phyloP scores from a whole-genome alignment of 2,113 vertebrate species.

The Peromyscus maniculatus region DNA sequence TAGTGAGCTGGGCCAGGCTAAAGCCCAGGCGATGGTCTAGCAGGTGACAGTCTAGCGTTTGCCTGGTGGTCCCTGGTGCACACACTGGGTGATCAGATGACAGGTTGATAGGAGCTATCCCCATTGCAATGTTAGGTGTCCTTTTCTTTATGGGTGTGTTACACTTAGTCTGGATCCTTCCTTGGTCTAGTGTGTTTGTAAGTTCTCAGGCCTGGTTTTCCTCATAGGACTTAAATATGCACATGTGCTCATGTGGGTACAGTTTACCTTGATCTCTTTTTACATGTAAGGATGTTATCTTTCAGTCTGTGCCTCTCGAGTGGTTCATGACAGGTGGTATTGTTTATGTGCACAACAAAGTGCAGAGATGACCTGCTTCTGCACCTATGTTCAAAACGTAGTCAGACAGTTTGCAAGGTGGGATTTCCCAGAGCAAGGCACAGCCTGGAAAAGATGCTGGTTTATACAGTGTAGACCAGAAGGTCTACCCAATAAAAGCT shows the following conservation, averaged over 20 bases:
- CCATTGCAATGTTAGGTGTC: not conserved
- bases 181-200: not conserved
- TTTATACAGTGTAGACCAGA: not conserved
- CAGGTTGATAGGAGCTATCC: not conserved
- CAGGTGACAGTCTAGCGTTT: not conserved
- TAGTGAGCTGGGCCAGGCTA: not conserved
- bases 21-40: not conserved
- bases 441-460: not conserved
- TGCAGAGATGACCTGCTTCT: not conserved
- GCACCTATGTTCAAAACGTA: not conserved
- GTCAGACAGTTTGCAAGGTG: not conserved
- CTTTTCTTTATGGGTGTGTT: not conserved
- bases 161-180: no score
- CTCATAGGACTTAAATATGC: not conserved
- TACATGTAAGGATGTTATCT: not conserved
- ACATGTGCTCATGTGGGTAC: not conserved
- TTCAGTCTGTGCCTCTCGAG: not conserved
- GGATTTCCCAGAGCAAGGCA: not conserved
- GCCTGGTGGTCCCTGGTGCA: not conserved
- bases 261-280: not conserved
- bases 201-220: not conserved
- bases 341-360: not conserved
- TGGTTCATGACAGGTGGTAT: not conserved
- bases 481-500: conserved; percentile 11
- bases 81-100: no score